Conservation (phyloP, 2,113 vertebrate species). For the Noturus placidus region DNA sequence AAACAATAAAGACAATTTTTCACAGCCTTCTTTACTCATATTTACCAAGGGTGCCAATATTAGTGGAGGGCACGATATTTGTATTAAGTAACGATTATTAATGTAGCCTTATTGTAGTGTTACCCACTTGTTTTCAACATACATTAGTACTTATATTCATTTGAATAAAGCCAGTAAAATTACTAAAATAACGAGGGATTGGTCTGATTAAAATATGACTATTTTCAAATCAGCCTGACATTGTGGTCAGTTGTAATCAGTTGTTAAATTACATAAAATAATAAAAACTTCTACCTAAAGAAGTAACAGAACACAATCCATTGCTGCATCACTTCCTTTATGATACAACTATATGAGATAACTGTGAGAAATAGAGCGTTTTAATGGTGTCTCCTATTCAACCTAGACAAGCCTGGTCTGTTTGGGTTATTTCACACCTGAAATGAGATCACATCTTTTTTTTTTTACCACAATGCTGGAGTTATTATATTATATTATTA, state of each 20-base stretch:
- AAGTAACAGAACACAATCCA: neutral
- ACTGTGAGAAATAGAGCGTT: neutral
- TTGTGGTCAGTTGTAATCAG: neutral
- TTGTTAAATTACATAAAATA: slow-evolving; percentile 7
- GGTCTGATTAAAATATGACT: neutral
- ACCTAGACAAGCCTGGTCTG: neutral
- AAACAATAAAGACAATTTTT: no score
- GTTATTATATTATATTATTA: neutral
- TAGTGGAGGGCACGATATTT: neutral
- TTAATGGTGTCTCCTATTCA: slow-evolving; percentile 18
- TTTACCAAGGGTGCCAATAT: no score
- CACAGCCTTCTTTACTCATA: no score
- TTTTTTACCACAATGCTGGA: slow-evolving; percentile 11
- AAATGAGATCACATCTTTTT: neutral
- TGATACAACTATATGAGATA: neutral
- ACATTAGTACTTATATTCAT: neutral
- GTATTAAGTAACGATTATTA: neutral
- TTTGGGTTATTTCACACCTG: slow-evolving; percentile 11
- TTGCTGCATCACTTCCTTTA: neutral
- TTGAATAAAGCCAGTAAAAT: neutral
- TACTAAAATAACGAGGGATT: neutral
- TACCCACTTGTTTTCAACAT: neutral
- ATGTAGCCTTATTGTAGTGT: neutral
- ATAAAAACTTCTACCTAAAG: neutral
- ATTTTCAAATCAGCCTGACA: neutral